Percentiles rank a stretch among this genome's conserved stretches.
Conservation (phyloP, 2,113 vertebrate genomes). For the Pelodiscus sinensis region DNA sequence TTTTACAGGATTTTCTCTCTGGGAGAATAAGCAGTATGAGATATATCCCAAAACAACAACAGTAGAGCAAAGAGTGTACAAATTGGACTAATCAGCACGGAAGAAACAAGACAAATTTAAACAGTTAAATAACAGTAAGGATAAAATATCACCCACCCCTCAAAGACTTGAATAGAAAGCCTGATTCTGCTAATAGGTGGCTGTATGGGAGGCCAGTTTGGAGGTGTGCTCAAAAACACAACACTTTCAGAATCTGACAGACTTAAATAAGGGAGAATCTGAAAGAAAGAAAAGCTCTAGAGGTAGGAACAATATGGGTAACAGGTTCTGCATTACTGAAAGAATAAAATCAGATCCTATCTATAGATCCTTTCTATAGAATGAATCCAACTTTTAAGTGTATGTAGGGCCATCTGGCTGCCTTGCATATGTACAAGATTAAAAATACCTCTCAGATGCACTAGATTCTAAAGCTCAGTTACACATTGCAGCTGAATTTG, state of each 20-base stretch:
- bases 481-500: background rate
- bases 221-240: background rate
- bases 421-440: background rate
- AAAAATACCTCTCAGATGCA: background rate
- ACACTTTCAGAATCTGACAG: background rate
- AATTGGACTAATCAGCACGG: background rate
- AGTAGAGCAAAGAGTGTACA: fast-evolving
- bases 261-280: background rate
- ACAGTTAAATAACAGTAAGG: background rate
- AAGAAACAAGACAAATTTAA: background rate
- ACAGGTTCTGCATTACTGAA: background rate
- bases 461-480: background rate
- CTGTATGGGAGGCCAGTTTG: background rate
- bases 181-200: too few species aligned
- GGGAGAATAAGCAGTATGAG: background rate
- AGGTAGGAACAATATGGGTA: background rate
- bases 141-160: background rate
- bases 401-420: background rate
- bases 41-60: background rate
- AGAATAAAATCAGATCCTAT: slow-evolving; percentile 4
- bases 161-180: background rate
- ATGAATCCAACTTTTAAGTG: slow-evolving; percentile 22
- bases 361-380: background rate
- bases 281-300: background rate
- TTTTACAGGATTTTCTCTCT: background rate